Evolutionary conservation across 1,140 invertebrate species (phyloP).

Genomic region (Hypothenemus hampei): DNA sequence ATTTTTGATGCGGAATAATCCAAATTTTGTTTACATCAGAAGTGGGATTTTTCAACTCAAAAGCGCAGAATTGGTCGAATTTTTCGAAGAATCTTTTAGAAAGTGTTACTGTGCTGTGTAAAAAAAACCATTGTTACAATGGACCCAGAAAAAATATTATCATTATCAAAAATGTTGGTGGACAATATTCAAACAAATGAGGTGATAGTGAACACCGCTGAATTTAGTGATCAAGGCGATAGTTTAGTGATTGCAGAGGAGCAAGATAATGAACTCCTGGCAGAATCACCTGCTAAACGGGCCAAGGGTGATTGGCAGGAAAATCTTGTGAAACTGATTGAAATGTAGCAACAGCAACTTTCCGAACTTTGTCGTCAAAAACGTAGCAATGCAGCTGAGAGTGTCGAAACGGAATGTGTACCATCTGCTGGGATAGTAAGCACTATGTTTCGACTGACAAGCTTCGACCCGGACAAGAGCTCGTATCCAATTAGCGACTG

Average conservation of each 20-base stretch:
- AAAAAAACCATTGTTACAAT: no score
- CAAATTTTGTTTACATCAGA: not conserved
- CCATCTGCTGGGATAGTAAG: not conserved
- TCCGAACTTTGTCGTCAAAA: not conserved
- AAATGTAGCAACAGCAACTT: not conserved
- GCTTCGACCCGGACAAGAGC: slow-evolving; percentile 1
- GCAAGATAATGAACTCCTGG: not conserved
- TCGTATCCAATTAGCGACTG: slow-evolving; percentile 15
- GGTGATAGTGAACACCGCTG: not conserved
- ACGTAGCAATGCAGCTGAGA: no score
- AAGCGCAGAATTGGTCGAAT: not conserved
- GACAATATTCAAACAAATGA: not conserved
- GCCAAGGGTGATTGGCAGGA: not conserved
- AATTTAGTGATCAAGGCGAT: not conserved
- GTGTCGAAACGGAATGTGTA: not conserved
- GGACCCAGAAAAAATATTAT: no score
- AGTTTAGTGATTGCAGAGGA: not conserved
- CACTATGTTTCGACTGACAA: not conserved
- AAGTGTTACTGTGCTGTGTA: not conserved
- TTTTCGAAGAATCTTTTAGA: not conserved
- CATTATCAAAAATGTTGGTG: no score
- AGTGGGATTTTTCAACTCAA: not conserved
- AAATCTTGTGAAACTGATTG: not conserved
- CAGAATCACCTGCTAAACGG: not conserved
- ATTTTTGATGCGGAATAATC: no score